A percentile compares a stretch with the other conserved stretches of the same genome.
These are phyloP conservation scores for Nomada ruficornis DNA, from an alignment of 2,888 invertebrate species.

Conservation along the genomic window DNA sequence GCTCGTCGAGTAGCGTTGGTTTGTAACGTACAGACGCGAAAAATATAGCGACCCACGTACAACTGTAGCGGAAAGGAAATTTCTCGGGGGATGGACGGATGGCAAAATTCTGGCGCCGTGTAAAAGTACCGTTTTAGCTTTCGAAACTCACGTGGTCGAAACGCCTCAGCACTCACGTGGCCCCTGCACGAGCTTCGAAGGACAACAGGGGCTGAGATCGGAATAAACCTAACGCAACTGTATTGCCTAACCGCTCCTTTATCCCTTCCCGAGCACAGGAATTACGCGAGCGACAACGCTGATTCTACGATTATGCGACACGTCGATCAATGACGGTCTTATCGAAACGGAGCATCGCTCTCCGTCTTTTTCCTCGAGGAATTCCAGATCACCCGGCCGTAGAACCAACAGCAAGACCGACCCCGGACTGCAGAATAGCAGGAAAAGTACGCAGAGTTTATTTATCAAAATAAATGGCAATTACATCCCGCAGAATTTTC, in stretches of 20 bases:
- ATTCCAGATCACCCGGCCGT: too few relatives aligned
- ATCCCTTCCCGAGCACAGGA: slow-evolving; percentile 6
- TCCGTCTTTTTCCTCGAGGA: too few relatives aligned
- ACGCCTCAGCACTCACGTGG: slow-evolving; percentile 63
- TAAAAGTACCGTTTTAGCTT: slow-evolving; percentile 55
- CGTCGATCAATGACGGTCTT: slow-evolving; percentile 3
- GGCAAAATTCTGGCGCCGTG: slow-evolving; percentile 34
- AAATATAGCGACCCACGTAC: too few relatives aligned
- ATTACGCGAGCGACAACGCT: slow-evolving; percentile 4
- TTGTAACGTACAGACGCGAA: too few relatives aligned
- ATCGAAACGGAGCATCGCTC: background rate
- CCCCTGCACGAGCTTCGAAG: slow-evolving; percentile 62
- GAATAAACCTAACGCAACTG: slow-evolving; percentile 45
- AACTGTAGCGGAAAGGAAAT: background rate
- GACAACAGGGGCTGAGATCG: slow-evolving; percentile 41
- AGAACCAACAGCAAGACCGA: too few relatives aligned
- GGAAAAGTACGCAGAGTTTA: too few relatives aligned
- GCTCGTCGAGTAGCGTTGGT: too few relatives aligned
- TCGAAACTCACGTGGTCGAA: slow-evolving; percentile 59
- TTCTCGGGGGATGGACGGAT: background rate
- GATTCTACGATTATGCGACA: background rate
- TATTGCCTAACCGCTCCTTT: slow-evolving; percentile 34
- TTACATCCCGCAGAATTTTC: too few relatives aligned
- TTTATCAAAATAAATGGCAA: too few relatives aligned
- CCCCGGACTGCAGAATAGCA: too few relatives aligned